Base-by-base conservation (phyloP, 1,140 invertebrate species). In the Bombus confusus region DNA sequence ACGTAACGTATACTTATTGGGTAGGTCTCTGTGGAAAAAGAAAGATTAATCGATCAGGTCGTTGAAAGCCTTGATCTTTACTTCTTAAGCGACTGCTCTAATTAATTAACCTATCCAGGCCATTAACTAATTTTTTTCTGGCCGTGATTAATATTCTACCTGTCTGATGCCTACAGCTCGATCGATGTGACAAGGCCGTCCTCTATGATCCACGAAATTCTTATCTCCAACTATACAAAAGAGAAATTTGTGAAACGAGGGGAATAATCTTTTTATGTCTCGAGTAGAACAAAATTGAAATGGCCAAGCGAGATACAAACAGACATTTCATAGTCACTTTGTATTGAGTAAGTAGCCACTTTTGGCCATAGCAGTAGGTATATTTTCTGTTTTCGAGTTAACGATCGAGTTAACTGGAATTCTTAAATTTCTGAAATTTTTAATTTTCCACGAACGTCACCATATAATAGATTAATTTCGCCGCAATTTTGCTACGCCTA, bases 101-200 rank as follows among this genome's bases (percentile, higher is more conserved):
- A 80, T 80, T 69, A 80, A 80, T 80, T 80, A 80, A 80, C 31
- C 34, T 68, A 80, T 69, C 64, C 62, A 80, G 78, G 34, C 64
- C 64, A 80, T 80, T 80, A 25, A n/a, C 78, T 43, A 80, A 69
- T 80, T 80, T 80, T 79, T 80, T 69, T 43, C 66, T 71, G 12
- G 6, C 37, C 34, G 3, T 18, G 34, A 80, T 80, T 69, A 80
- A 80, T 80, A 69, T 69, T 80, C 31, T 13, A 68, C 39, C 31
- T 68, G 78, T 39, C 34, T 12, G 34, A 37, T 28, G 78, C 64
- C 43, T 47, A 79, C 77, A 12, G 64, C 13, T 47, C 13, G 31
- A 69, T 66, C 43, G 22, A 25, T 59, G 10, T 28, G 3, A 39
- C 64, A 66, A 80, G n/a, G 25, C 52, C 64, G 28, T 3, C 0